Base-by-base conservation (phyloP, 2,113 vertebrate genomes). In the Probosciger aterrimus region DNA sequence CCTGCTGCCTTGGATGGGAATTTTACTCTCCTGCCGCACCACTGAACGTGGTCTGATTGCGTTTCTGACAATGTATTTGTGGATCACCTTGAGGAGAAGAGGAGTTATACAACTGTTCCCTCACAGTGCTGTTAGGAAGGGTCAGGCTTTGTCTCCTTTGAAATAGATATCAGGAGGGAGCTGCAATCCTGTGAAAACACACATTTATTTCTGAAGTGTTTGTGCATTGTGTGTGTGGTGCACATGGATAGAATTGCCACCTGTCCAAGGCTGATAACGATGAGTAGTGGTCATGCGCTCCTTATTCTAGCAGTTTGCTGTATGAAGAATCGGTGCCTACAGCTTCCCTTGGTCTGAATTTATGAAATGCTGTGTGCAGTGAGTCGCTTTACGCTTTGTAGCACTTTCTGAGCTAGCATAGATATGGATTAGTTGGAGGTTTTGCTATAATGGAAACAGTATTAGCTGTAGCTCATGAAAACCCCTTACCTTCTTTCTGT, bases 161-260 rank as follows among this genome's bases (percentile, higher is more conserved):
- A 95, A 96, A 94, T 28, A 95, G 85, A 93, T 94, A 94, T 67
- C 93, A 90, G 89, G 85, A 59, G 70, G 90, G 95, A 95, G 70
- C 96, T 96, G 96, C 92, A 95, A 93, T 92, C 88, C 90, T 95
- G 76, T 87, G 91, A 96, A 86, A 97, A 81, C 85, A 93, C 91
- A 88, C 85, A 79, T 97, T 96, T 97, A 95, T 97, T 97, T 96
- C 94, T 82, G 92, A 88, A 95, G 92, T 84, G 92, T 96, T 96
- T 97, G 92, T 92, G 88, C 89, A 89, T 94, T 95, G 74, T 81
- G 80, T 63, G 77, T 92, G 75, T 86, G 91, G 93, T 82, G 83
- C 86, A 89, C 43, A 64, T 19, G 88, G 93, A 96, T 95, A 95
- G 95, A 96, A 92, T 37, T 79, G 94, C 93, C 93, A 94, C 65